Conservation (phyloP, 2,113 vertebrate species). For the Pterocles burchelli region DNA sequence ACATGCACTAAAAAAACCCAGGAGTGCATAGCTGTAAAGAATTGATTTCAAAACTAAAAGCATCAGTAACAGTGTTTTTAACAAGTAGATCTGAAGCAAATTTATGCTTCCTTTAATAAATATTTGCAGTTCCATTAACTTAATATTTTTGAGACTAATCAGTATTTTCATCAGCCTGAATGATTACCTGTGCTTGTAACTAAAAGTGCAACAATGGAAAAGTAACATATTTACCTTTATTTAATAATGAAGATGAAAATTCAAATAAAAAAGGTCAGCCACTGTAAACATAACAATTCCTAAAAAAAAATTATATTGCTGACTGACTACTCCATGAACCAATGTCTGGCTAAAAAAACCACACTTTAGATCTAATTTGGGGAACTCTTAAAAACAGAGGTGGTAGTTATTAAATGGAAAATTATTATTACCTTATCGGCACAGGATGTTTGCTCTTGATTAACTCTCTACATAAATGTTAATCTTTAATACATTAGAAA, state of each 20-base stretch:
- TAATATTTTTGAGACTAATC: neutral
- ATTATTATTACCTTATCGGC: neutral
- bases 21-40: neutral
- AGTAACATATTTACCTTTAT: neutral
- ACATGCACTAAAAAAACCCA: neutral
- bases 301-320: neutral
- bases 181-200: neutral
- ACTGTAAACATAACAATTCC: neutral
- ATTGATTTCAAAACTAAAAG: neutral
- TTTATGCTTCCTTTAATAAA: neutral
- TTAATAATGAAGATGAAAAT: neutral
- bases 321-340: neutral
- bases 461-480: neutral
- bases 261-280: neutral
- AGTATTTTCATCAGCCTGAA: neutral
- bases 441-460: conserved; percentile 2
- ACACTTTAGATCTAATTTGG: neutral
- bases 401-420: neutral
- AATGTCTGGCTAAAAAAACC: neutral
- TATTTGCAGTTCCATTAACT: neutral
- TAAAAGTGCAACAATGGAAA: neutral
- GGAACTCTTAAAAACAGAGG: neutral
- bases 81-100: neutral
- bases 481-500: neutral
- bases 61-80: neutral